These are phyloP conservation scores for Adela reaumurella DNA, from an alignment of 2,888 invertebrate species.

Conservation along the genomic window DNA sequence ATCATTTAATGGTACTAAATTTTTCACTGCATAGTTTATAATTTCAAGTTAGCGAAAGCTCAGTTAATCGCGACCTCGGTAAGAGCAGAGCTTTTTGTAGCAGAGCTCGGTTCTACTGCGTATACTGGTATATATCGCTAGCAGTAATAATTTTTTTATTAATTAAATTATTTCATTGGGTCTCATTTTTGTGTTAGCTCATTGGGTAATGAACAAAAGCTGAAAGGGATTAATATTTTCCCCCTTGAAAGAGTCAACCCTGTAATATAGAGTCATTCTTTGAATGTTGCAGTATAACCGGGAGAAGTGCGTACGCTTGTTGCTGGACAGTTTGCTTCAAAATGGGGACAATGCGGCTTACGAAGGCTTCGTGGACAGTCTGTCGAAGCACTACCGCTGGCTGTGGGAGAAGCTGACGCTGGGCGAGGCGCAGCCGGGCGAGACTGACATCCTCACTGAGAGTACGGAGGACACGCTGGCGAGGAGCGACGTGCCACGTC, in stretches of 20 bases:
- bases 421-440: slow-evolving; percentile 19
- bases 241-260: too few relatives aligned
- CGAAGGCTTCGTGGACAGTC: slow-evolving; percentile 50
- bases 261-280: background rate
- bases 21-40: too few relatives aligned
- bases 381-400: slow-evolving; percentile 57
- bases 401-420: slow-evolving; percentile 45
- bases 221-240: background rate
- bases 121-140: too few relatives aligned
- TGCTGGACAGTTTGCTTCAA: slow-evolving; percentile 35
- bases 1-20: too few relatives aligned
- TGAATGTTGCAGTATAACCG: slow-evolving; percentile 27
- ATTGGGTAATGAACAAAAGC: too few relatives aligned
- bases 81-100: too few relatives aligned
- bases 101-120: too few relatives aligned
- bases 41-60: too few relatives aligned
- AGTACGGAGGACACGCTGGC: slow-evolving; percentile 50
- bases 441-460: slow-evolving; percentile 28
- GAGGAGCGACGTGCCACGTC: slow-evolving; percentile 54
- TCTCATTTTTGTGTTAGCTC: too few relatives aligned
- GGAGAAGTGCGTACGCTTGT: slow-evolving; percentile 28
- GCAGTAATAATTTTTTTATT: too few relatives aligned
- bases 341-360: slow-evolving; percentile 43
- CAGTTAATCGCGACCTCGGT: too few relatives aligned
- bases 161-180: too few relatives aligned